Conservation (phyloP, 2,888 invertebrate species). For the Shargacucullia verbasci region DNA sequence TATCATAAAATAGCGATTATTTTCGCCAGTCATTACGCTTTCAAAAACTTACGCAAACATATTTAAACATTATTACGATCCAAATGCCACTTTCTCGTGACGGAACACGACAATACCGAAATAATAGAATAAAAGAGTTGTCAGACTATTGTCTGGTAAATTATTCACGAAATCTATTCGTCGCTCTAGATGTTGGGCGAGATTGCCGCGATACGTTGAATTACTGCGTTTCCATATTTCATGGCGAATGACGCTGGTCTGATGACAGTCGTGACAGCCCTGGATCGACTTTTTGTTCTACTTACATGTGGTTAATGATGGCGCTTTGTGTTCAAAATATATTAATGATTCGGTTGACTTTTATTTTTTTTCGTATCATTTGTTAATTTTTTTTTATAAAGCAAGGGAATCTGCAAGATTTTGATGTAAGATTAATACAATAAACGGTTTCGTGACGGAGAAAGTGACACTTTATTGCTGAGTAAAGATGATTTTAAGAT, state of each 20-base stretch:
- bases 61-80: slow-evolving; percentile 62
- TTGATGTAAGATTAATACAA: too few species aligned
- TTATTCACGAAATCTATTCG: slow-evolving; percentile 86
- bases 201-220: slow-evolving; percentile 83
- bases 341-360: slow-evolving; percentile 11
- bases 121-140: slow-evolving; percentile 79
- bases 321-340: slow-evolving; percentile 30
- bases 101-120: slow-evolving; percentile 61
- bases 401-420: too few species aligned
- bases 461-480: slow-evolving; percentile 7
- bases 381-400: background rate
- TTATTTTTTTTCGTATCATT: background rate
- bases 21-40: slow-evolving; percentile 59
- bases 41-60: slow-evolving; percentile 60
- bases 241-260: slow-evolving; percentile 67
- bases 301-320: slow-evolving; percentile 66
- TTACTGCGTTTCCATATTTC: slow-evolving; percentile 82
- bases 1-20: slow-evolving; percentile 40
- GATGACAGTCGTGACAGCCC: slow-evolving; percentile 84
- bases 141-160: slow-evolving; percentile 84
- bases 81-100: slow-evolving; percentile 74
- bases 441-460: slow-evolving; percentile 1
- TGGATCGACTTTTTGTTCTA: slow-evolving; percentile 66
- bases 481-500: background rate
- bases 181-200: slow-evolving; percentile 79